phyloP scores from a whole-genome alignment of 2,797 vertebrate species.

The Schizothorax lantsangensis region DNA sequence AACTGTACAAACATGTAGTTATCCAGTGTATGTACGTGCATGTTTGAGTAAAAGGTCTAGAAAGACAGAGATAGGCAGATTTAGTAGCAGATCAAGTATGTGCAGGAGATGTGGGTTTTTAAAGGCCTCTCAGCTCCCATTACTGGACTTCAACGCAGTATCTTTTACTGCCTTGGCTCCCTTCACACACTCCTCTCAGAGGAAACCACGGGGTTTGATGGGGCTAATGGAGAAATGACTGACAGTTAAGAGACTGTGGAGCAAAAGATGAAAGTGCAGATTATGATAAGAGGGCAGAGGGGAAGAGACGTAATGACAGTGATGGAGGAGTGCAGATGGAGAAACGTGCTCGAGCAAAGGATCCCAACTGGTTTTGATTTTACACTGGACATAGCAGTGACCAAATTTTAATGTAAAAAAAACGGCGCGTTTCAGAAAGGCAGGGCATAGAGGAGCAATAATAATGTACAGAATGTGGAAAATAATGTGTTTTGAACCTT shows the following conservation, averaged over 20 bases:
- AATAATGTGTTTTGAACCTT: no score
- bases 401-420: no score
- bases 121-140: slow-evolving; percentile 52
- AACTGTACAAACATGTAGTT: background rate
- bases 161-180: slow-evolving; percentile 50
- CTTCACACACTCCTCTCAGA: background rate
- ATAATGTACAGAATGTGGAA: no score
- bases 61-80: slow-evolving; percentile 15
- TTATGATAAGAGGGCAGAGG: slow-evolving; percentile 21
- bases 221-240: slow-evolving; percentile 33
- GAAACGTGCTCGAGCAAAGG: background rate
- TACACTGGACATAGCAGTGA: background rate
- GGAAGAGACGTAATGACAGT: background rate
- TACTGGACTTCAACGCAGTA: slow-evolving; percentile 32
- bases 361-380: slow-evolving; percentile 1
- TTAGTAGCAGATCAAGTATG: slow-evolving; percentile 28
- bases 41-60: background rate
- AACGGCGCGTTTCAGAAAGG: no score
- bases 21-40: background rate
- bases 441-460: no score
- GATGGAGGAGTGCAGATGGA: background rate
- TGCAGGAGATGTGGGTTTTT: slow-evolving; percentile 31
- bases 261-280: background rate
- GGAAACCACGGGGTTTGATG: slow-evolving; percentile 20
- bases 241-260: slow-evolving; percentile 19